Percentiles rank a stretch among this genome's conserved stretches.
Conservation (phyloP, 2,797 vertebrate genomes). For the Xenentodon cancila region DNA sequence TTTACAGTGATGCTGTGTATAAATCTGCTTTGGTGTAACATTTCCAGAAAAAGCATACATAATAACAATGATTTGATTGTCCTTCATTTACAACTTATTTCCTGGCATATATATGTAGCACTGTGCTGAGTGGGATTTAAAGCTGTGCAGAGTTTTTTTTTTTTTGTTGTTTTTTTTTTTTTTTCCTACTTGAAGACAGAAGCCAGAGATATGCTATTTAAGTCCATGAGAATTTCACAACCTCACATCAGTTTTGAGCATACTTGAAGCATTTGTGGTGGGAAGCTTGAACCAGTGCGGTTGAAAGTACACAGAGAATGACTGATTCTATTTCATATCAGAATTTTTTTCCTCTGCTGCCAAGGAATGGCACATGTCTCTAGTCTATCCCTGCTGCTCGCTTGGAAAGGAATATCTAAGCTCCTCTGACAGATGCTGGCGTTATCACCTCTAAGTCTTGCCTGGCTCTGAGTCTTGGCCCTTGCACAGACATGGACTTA, state of each 20-base stretch:
- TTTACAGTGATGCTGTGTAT: neutral
- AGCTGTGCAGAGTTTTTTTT: slow-evolving; percentile 26
- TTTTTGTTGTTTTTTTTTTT: no score
- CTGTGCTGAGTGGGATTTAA: slow-evolving; percentile 14
- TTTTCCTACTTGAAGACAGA: slow-evolving; percentile 58
- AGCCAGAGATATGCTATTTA: slow-evolving; percentile 59
- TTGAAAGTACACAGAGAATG: slow-evolving; percentile 82
- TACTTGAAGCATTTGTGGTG: slow-evolving; percentile 72
- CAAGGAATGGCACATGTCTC: slow-evolving; percentile 75
- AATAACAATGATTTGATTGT: neutral
- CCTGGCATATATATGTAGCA: neutral
- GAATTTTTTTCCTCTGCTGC: slow-evolving; percentile 67
- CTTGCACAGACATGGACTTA: slow-evolving; percentile 60
- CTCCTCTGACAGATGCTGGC: slow-evolving; percentile 77
- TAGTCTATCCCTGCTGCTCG: slow-evolving; percentile 75
- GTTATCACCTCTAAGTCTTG: slow-evolving; percentile 74
- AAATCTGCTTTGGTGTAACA: neutral
- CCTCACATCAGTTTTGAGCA: slow-evolving; percentile 72
- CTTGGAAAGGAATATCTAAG: slow-evolving; percentile 81
- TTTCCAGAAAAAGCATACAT: neutral
- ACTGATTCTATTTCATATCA: slow-evolving; percentile 75
- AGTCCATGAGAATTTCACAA: slow-evolving; percentile 71
- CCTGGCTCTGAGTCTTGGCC: slow-evolving; percentile 57
- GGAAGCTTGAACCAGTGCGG: slow-evolving; percentile 74
- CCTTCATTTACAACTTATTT: neutral